A percentile compares a stretch with the other conserved stretches of the same genome.
phyloP scores from a whole-genome alignment of 2,888 invertebrate species.

The Molorchus minor region DNA sequence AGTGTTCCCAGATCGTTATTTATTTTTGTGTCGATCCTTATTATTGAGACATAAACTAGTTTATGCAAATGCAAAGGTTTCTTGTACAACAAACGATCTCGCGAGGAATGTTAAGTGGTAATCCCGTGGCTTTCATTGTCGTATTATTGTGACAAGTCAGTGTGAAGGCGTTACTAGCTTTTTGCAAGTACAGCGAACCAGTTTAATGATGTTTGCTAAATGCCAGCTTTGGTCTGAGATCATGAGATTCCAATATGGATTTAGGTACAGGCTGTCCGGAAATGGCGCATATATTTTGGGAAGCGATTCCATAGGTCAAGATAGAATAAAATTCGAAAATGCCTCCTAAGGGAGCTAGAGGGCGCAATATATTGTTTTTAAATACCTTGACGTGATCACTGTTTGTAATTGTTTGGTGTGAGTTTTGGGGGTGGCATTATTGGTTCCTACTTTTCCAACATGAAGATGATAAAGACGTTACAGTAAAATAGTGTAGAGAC shows the following conservation, averaged over 20 bases:
- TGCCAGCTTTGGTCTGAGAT: background rate
- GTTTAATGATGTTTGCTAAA: background rate
- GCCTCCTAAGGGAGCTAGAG: too few relatives aligned
- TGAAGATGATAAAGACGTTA: slow-evolving; percentile 21
- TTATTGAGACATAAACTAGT: slow-evolving; percentile 13
- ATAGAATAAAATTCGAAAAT: too few relatives aligned
- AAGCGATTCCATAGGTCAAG: background rate
- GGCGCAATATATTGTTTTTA: too few relatives aligned
- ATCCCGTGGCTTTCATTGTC: slow-evolving; percentile 6
- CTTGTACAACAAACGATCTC: background rate
- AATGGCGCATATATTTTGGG: background rate
- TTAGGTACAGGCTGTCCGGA: background rate
- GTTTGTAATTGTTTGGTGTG: slow-evolving; percentile 20
- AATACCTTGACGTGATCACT: too few relatives aligned
- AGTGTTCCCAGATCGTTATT: slow-evolving; percentile 16
- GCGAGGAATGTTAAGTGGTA: slow-evolving; percentile 9
- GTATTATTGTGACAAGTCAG: slow-evolving; percentile 6
- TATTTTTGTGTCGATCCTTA: slow-evolving; percentile 13
- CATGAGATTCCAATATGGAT: background rate
- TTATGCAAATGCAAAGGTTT: slow-evolving; percentile 7
- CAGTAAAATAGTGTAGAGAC: slow-evolving; percentile 21
- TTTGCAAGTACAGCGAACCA: background rate
- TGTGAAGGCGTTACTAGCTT: background rate
- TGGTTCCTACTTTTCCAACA: slow-evolving; percentile 25
- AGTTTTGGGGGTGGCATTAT: slow-evolving; percentile 25